Evolutionary conservation across 2,888 invertebrate genomes (phyloP).

Genomic region (Scaptomyza tumidula): DNA sequence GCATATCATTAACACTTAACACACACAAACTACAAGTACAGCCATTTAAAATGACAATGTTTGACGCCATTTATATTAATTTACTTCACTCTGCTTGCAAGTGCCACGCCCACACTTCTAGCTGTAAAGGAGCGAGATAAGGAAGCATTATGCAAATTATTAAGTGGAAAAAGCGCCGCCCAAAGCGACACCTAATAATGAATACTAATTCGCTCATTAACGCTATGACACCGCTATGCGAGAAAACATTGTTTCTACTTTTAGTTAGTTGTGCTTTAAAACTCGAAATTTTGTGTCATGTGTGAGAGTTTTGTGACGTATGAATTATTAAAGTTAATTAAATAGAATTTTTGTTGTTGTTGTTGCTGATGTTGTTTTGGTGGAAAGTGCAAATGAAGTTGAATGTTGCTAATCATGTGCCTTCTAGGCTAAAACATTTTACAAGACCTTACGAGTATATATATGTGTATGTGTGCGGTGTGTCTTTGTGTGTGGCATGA

Average conservation of each 20-base stretch:
- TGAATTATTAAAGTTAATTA: constrained; percentile 83
- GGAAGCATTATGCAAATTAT: constrained; percentile 64
- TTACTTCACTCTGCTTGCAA: constrained; percentile 63
- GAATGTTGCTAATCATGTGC: constrained; percentile 62
- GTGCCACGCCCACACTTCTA: constrained; percentile 53
- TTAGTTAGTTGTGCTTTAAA: constrained; percentile 42
- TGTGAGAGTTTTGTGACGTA: constrained; percentile 50
- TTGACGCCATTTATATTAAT: constrained; percentile 69
- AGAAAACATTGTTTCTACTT: constrained; percentile 59
- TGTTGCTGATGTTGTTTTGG: constrained; percentile 6
- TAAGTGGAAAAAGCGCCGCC: constrained; percentile 25
- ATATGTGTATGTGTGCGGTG: constrained; percentile 3
- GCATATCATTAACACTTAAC: constrained; percentile 47
- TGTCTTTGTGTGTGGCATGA: constrained; percentile 40
- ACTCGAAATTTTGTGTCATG: constrained; percentile 14
- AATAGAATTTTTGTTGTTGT: constrained; percentile 51
- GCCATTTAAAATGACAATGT: constrained; percentile 55
- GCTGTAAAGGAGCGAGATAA: constrained; percentile 45
- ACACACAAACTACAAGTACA: constrained; percentile 22
- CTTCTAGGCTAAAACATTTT: constrained; percentile 22
- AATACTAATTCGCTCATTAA: constrained; percentile 80
- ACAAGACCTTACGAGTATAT: constrained; percentile 48
- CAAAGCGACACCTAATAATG: constrained; percentile 72
- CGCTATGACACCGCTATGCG: constrained; percentile 49
- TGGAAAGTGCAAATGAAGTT: constrained; percentile 61